These are phyloP conservation scores for Polyommatus icarus DNA, from an alignment of 2,888 invertebrate genomes.

Conservation along the genomic window DNA sequence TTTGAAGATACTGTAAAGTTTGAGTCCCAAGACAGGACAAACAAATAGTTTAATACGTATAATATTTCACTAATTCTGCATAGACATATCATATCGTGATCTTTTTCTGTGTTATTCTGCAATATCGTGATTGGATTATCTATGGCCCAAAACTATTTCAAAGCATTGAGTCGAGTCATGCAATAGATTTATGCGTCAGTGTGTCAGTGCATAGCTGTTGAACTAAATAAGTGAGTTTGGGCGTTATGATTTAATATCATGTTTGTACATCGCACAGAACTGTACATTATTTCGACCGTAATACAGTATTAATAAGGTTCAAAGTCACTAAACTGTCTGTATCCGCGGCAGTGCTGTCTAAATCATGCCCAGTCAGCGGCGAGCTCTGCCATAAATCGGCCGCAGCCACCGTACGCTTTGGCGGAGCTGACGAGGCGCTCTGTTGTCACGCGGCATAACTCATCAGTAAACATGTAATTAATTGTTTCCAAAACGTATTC, in stretches of 20 bases:
- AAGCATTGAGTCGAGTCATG: neutral
- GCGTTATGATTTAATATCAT: conserved; percentile 24
- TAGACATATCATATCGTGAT: no score
- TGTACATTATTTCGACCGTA: neutral
- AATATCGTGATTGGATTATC: neutral
- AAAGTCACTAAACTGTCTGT: neutral
- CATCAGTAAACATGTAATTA: conserved; percentile 21
- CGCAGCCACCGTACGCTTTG: conserved; percentile 14
- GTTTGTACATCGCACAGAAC: neutral
- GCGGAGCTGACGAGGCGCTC: conserved; percentile 19
- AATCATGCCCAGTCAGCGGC: conserved; percentile 26
- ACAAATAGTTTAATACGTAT: no score
- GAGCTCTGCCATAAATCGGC: conserved; percentile 23
- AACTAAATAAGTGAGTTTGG: conserved; percentile 20
- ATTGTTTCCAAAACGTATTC: conserved; percentile 22
- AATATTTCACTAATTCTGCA: no score
- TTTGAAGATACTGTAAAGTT: no score
- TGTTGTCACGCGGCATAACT: conserved; percentile 25
- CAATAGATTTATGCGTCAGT: neutral
- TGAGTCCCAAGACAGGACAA: no score
- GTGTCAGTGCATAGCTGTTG: neutral
- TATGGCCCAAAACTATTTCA: neutral
- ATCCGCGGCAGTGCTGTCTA: neutral
- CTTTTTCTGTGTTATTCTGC: no score
- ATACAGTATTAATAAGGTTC: neutral